phyloP scores from a whole-genome alignment of 1,140 invertebrate species.

The Scaptomyza pallida region DNA sequence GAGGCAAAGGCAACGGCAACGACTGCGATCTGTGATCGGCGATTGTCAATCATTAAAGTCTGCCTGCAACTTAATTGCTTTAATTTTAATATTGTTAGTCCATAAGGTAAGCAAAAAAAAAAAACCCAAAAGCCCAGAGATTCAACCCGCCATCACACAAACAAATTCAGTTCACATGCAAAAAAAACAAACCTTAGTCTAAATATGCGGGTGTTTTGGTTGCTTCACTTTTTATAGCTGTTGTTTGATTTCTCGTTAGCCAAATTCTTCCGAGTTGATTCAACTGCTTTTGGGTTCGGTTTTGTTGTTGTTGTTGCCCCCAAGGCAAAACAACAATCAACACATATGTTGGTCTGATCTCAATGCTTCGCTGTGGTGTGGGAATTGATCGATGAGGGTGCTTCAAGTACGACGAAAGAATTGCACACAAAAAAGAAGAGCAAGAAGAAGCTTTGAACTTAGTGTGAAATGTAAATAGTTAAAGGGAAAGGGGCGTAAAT shows the following conservation, averaged over 20 bases:
- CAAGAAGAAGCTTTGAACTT: not conserved
- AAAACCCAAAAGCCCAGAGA: conserved; percentile 17
- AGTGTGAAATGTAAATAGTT: not conserved
- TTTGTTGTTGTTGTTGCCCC: conserved; percentile 34
- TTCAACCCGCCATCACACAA: not conserved
- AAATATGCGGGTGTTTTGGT: conserved; percentile 64
- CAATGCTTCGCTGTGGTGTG: conserved; percentile 6
- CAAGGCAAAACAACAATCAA: conserved; percentile 30
- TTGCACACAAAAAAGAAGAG: conserved; percentile 1
- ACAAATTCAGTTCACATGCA: conserved; percentile 34
- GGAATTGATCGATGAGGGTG: conserved; percentile 32
- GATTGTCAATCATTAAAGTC: conserved; percentile 80
- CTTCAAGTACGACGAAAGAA: conserved; percentile 6
- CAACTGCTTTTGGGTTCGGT: conserved; percentile 50
- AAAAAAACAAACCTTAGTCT: conserved; percentile 36
- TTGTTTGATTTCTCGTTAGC: conserved; percentile 41
- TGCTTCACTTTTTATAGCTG: conserved; percentile 4
- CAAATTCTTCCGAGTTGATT: conserved; percentile 50
- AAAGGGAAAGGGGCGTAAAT: not conserved
- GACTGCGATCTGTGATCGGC: conserved; percentile 56
- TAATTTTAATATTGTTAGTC: conserved; percentile 82
- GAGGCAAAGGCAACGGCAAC: conserved; percentile 59
- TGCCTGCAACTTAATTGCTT: conserved; percentile 83
- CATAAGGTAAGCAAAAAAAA: conserved; percentile 70
- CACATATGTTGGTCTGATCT: not conserved